Percentiles rank a stretch among this genome's conserved stretches.
Evolutionary conservation across 1,140 invertebrate genomes (phyloP).

Genomic region (Temnothorax curvispinosus): DNA sequence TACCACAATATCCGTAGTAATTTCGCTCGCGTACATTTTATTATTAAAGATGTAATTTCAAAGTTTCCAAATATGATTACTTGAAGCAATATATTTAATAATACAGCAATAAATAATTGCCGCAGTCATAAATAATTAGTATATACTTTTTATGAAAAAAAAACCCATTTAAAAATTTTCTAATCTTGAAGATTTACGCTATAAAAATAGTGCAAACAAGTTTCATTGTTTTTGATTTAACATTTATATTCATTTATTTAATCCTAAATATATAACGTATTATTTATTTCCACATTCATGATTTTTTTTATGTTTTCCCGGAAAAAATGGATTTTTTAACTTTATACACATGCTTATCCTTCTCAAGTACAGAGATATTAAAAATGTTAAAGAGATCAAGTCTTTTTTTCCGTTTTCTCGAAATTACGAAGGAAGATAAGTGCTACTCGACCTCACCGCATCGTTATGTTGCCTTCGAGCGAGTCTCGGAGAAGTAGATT

Average conservation of each 20-base stretch:
- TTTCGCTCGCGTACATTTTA: not conserved
- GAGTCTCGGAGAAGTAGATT: not conserved
- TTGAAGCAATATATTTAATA: not conserved
- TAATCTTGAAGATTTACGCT: not conserved
- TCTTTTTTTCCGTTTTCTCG: not conserved
- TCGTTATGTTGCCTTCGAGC: not conserved
- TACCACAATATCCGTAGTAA: not conserved
- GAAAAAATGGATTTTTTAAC: not conserved
- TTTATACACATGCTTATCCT: not conserved
- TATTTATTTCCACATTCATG: not conserved
- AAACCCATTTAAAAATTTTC: not conserved
- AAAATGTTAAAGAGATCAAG: not conserved
- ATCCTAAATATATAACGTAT: not conserved
- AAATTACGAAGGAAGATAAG: conserved; percentile 19
- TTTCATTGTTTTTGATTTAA: not conserved
- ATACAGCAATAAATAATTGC: not conserved
- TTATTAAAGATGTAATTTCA: not conserved
- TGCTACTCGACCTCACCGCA: not conserved
- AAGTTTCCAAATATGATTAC: not conserved
- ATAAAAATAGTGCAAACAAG: not conserved
- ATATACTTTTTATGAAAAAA: not conserved
- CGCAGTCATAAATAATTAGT: not conserved
- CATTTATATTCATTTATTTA: not conserved
- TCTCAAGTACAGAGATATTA: not conserved
- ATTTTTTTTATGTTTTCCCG: not conserved